phyloP scores from a whole-genome alignment of 2,113 vertebrate species.

The Etia nguti region DNA sequence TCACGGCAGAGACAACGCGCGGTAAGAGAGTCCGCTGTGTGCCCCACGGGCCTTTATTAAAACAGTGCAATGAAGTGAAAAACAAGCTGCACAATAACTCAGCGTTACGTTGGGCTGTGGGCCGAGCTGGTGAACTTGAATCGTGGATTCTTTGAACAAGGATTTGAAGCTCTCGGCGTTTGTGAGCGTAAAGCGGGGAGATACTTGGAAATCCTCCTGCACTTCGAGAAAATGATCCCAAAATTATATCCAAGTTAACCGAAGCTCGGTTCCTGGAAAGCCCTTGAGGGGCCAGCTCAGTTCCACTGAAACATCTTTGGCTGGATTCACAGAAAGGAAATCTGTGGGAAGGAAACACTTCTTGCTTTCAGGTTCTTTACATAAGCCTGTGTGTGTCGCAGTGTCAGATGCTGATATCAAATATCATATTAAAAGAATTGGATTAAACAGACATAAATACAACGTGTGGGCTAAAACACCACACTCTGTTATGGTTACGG shows the following conservation, averaged over 20 bases:
- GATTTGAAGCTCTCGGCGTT: neutral
- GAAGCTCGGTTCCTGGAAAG: neutral
- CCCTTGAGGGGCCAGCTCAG: neutral
- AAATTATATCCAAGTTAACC: neutral
- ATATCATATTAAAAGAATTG: neutral
- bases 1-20: conserved; percentile 93
- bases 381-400: neutral
- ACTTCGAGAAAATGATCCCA: neutral
- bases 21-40: conserved; percentile 65
- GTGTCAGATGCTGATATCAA: neutral
- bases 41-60: neutral
- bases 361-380: neutral
- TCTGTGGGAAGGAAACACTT: neutral
- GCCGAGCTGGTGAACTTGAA: neutral
- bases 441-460: neutral
- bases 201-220: neutral
- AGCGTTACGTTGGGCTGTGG: neutral
- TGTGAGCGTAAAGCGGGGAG: neutral
- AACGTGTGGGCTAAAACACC: neutral
- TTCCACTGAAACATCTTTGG: neutral
- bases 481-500: neutral
- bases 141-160: neutral
- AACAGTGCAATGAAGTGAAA: neutral
- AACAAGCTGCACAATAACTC: neutral
- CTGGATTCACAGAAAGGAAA: neutral